phyloP scores from a whole-genome alignment of 1,140 invertebrate species.

The Ceratina calcarata region DNA sequence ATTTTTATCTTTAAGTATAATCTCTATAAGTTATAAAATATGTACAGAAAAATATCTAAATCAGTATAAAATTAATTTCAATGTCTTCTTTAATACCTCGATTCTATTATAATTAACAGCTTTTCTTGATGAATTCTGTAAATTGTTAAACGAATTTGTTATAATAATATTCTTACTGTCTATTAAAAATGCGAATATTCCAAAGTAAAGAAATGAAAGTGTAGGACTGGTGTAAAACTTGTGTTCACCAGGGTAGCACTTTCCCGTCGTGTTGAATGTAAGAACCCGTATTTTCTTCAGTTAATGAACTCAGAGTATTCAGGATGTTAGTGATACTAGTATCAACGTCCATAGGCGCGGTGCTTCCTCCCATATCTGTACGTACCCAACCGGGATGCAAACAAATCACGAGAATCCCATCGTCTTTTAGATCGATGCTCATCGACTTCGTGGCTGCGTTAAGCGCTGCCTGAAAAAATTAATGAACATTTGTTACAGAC shows the following conservation, averaged over 20 bases:
- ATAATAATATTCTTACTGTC: background rate
- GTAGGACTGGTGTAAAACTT: background rate
- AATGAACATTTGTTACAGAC: slow-evolving; percentile 41
- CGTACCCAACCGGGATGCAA: slow-evolving; percentile 95
- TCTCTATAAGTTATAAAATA: background rate
- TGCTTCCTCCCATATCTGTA: slow-evolving; percentile 92
- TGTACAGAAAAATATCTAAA: slow-evolving; percentile 19
- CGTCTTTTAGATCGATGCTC: slow-evolving; percentile 88
- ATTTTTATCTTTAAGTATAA: slow-evolving; percentile 37
- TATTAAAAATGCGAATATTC: background rate
- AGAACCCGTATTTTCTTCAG: slow-evolving; percentile 85
- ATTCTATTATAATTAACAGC: background rate
- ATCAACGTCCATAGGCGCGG: slow-evolving; percentile 87
- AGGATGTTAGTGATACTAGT: slow-evolving; percentile 85
- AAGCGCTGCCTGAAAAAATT: slow-evolving; percentile 85
- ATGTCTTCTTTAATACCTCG: slow-evolving; percentile 15
- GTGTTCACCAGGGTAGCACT: slow-evolving; percentile 86
- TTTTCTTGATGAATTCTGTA: background rate
- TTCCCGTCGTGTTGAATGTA: slow-evolving; percentile 90
- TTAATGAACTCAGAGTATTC: slow-evolving; percentile 83
- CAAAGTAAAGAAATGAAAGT: background rate
- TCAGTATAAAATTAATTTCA: background rate
- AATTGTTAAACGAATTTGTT: slow-evolving; percentile 1
- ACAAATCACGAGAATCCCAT: slow-evolving; percentile 87
- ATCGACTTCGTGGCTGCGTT: slow-evolving; percentile 93